Evolutionary conservation across 2,113 vertebrate species (phyloP), one percentile per base, ranked within the genome.

Genomic region (Gymnorhina tibicen): DNA sequence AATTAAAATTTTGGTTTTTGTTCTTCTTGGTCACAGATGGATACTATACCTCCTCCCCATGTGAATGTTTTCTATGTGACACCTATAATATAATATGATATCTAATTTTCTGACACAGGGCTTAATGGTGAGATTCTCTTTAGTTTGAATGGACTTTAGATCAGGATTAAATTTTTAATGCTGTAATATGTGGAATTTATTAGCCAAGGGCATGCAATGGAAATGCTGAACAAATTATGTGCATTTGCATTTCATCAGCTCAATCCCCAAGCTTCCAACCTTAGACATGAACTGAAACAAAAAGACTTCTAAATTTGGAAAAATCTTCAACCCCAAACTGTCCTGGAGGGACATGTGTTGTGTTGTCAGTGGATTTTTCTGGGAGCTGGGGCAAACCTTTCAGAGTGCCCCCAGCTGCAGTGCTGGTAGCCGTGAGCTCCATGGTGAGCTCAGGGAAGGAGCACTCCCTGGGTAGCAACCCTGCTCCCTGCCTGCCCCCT

Each of bases 381-480:
- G 20, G 66, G 50, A 80, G 41, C 16, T 80, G 77, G 47, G 84
- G 37, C 17, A 87, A 83, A 64, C 32, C 46, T 81, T 79, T 24
- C 26, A 10, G 24, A 15, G 30, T 74, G 47, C 2, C 13, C 22
- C 35, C 64, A 44, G 52, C 17, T 78, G 37, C 52, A 52, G 17
- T 5, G 15, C 0, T n/a, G 44, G 77, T 4, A 78, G 32, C 32
- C 4, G 7, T 0, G 2, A 49, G 64, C 33, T 50, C 39, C 27
- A 16, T 0, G 0, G 16, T 7, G 37, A 70, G 72, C 62, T 68
- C 35, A 37, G 24, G 17, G 28, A 37, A 44, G 52, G 39, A 30
- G 16, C 3, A 1, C 20, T 62, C n/a, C 44, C 35, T 33, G n/a
- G 28, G 10, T 0, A 19, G 11, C 21, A 56, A 10, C 4, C 5